Conservation (phyloP, 2,888 invertebrate species). For the Halocaridina rubra region DNA sequence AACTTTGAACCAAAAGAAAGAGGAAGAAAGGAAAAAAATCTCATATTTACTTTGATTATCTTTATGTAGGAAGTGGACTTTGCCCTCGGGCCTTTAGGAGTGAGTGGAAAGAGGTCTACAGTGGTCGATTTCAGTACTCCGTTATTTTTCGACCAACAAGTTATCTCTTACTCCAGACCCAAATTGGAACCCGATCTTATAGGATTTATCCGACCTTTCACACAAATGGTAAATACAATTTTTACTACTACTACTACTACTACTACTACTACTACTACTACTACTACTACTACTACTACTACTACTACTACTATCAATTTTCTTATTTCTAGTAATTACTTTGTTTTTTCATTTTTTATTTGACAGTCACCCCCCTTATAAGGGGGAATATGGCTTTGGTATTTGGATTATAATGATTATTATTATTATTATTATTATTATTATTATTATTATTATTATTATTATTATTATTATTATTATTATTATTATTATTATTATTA, state of each 20-base stretch:
- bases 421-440: too few relatives aligned
- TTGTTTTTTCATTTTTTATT: too few relatives aligned
- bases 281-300: not conserved
- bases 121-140: not conserved
- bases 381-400: too few relatives aligned
- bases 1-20: too few relatives aligned
- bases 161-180: not conserved
- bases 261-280: not conserved
- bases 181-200: not conserved
- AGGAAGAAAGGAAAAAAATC: too few relatives aligned
- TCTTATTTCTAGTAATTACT: too few relatives aligned
- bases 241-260: not conserved
- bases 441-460: too few relatives aligned
- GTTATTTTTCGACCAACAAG: not conserved
- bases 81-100: not conserved
- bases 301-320: not conserved
- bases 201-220: not conserved
- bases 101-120: not conserved
- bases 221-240: not conserved
- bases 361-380: too few relatives aligned
- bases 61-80: not conserved
- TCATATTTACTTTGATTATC: too few relatives aligned
- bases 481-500: too few relatives aligned
- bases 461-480: too few relatives aligned
- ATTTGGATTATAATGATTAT: too few relatives aligned